Base-by-base conservation (phyloP, 1,140 invertebrate genomes). In the Heterodera carotae region DNA sequence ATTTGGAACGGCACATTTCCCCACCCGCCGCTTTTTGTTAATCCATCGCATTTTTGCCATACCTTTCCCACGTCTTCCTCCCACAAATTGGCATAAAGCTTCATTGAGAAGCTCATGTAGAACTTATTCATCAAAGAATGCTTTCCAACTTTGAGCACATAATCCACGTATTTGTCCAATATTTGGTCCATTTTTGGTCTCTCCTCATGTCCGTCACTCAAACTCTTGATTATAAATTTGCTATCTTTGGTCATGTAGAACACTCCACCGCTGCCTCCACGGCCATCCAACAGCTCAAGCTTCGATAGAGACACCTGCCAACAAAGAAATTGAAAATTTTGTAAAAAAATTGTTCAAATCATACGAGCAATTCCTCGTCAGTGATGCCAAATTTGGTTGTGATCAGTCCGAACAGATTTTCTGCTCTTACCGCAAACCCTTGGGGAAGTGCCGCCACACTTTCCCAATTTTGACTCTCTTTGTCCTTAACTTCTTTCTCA, bases 311-410 rank as follows among this genome's bases (percentile, higher is more conserved):
- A 56, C 18, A 22, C 0, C 48, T 56, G 39, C 12, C 39, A 43
- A 43, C 39, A 43, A 43, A 0, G 6, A 6, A 43, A 43, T 43
- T 43, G 12, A 22, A 48, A 33, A 53, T 71, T 43, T 71, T n/a
- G n/a, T 36, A 29, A 29, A 34, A 60, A 72, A 39, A 72, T 8
- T 29, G n/a, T 22, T 72, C 33, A 72, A 71, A 6, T 43, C 48
- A 56, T 56, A 56, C 48, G 5, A 25, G 48, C 48, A 56, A 56
- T 5, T 15, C 15, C 48, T n/a, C 18, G 5, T 56, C 48, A 56
- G 15, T 56, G 48, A 56, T 56, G 48, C 15, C 15, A 56, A 56
- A 56, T 56, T 56, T 56, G 48, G 1, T 22, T 15, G 1, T 56
- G 12, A 56, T 56, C 48, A 22, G 12, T 22, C 2, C 18, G 48